Evolutionary conservation across 2,797 vertebrate species (phyloP), one percentile per base, ranked within the genome.

Genomic region (Paguma larvata): DNA sequence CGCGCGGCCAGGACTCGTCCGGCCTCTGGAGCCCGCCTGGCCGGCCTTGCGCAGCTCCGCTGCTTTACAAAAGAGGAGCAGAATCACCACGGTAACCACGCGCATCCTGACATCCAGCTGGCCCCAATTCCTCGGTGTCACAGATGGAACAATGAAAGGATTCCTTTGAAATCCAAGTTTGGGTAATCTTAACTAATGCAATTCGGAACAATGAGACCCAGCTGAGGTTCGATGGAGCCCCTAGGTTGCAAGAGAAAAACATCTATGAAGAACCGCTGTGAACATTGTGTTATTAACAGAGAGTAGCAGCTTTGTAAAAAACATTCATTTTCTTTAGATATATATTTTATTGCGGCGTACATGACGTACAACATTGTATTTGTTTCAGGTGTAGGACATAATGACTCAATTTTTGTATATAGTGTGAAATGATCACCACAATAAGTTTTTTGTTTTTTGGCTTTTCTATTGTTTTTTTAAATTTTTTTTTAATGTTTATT

Each of bases 61-160:
- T 3, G 97, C 98, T 95, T 98, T 98, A 82, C 99, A 98, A 77
- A 99, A 98, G 98, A 99, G 98, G 75, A 99, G 90, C 68, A 99
- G 96, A 94, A 99, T 97, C 97, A 99, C 79, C 83, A 98, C 83
- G 95, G 97, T 97, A 92, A 99, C 97, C 98, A 99, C 98, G 95
- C 97, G 99, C 99, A 99, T 99, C 98, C 97, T 99, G 99, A 98
- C 95, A 98, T 98, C 98, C 98, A 99, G 98, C 98, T 98, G 98
- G 97, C 67, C 96, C 91, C 89, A 85, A 89, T 98, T 98, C 87
- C 83, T 97, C 92, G 96, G 92, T 97, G 95, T 93, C 90, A 97
- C 98, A 99, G 97, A 85, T 98, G 97, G 78, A 98, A 96, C 85
- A 96, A 97, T 85, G 95, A 95, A 96, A 94, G 63, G 95, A 95